Base-by-base conservation (phyloP, 2,888 invertebrate species). In the Arctia plantaginis region DNA sequence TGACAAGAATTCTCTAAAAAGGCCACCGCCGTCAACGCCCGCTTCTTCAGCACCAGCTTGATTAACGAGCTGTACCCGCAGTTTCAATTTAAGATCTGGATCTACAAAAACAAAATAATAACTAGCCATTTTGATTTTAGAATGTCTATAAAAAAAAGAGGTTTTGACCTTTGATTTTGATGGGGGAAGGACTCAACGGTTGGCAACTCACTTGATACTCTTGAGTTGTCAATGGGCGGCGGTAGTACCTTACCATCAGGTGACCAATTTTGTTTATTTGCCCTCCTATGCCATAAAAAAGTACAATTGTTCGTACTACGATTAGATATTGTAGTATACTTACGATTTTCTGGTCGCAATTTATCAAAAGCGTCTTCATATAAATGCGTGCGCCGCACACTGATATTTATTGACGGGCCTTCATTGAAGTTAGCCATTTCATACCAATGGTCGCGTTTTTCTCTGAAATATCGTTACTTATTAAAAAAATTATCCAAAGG, bases 311-410 rank as follows among this genome's bases (percentile, higher is more conserved):
- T 65, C 8, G 30, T 76, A 75, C n/a, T n/a, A n/a, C n/a, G n/a
- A n/a, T n/a, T n/a, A n/a, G n/a, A n/a, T n/a, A n/a, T n/a, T n/a
- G n/a, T n/a, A n/a, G n/a, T n/a, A n/a, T n/a, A n/a, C 93, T 91
- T 93, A 98, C 98, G 98, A 95, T 99, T 99, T 86, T 98, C 98
- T 3, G 97, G 97, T 1, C 99, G 98, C 8, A 99, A 96, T 92
- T 99, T 99, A 72, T 99, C 99, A 90, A 99, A 99, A 0, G 99
- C 99, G 93, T 99, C 99, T 94, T 99, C 99, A 91, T 99, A 99
- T n/a, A 99, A 96, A 94, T 99, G 99, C 82, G 98, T 98, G 74
- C 99, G 96, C 75, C 99, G 95, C 13, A 99, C 98, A 47, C 97
- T 97, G 55, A 99, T 96, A 84, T 97, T 96, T 82, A 98, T 97